Base-by-base conservation (phyloP, 1,140 invertebrate genomes). In the Chelonus insularis region DNA sequence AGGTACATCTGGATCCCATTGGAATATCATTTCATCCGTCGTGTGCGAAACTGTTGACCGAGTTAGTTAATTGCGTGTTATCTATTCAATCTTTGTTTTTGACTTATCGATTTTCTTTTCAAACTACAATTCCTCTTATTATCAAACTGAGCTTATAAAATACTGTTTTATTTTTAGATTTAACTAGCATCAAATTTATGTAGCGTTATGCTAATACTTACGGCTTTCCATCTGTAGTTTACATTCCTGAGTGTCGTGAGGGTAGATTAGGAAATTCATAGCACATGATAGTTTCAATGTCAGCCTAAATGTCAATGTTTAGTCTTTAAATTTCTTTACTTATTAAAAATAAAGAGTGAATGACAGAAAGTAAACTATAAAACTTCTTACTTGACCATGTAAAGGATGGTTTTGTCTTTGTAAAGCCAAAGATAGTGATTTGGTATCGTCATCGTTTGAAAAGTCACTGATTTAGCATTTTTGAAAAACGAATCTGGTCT, bases 201-300 rank as follows among this genome's bases (percentile, higher is more conserved):
- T n/a, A n/a, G n/a, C n/a, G n/a, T n/a, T n/a, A n/a, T n/a, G 7
- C 34, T 34, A 60, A 36, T 70, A 89, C 92, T 93, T 81, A 94
- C 92, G 76, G 74, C 92, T 94, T 76, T 95, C 92, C 91, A 95
- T 95, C 81, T 94, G 92, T 41, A 94, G 80, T 78, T 93, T 93
- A 75, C 93, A 95, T 76, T 94, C 92, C 80, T 95, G 93, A 0
- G 92, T 94, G 71, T 95, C 93, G 69, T 95, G 93, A 0, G 92
- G 93, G 74, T 95, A 95, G 57, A 94, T 92, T 69, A 92, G 87
- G 79, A 94, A 95, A 76, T 94, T 94, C 92, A 95, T 95, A 4
- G 91, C 91, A 70, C 93, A 95, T 3, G 92, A 94, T 8, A 95
- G 76, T 65, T 87, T 89, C 21, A 95, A 72, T 0, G 92, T 95